Evolutionary conservation across 2,113 vertebrate genomes (phyloP), one percentile per base, ranked within the genome.

Genomic region (Microcebus tavaratra): DNA sequence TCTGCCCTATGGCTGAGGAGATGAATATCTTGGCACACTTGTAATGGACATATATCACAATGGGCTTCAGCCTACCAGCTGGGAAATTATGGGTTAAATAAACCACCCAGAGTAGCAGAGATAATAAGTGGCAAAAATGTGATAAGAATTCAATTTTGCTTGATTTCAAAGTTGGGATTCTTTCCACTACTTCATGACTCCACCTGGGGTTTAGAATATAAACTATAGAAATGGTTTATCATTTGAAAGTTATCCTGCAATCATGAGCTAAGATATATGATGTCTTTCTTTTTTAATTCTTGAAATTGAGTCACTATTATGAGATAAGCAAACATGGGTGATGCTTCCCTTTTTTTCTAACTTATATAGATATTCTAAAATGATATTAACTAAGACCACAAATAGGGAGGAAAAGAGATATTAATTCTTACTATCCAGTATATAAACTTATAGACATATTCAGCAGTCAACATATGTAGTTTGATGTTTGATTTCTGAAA

Each of bases 401-500:
- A 65, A 85, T 72, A 55, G 39, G 39, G 34, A 80, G 34, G 17
- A 91, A 95, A 96, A 86, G 75, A 97, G 39, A 1, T 29, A 70
- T 48, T 94, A 34, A 92, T 94, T 96, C 91, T 92, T 63, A 53
- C n/a, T 92, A 57, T 15, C 2, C 8, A 81, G 65, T 61, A 42
- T 1, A 94, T 10, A 6, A 18, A 85, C 13, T 88, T 94, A 59
- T 36, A 91, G 88, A 20, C 61, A 63, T 63, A 61, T 68, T 97
- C 53, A 31, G 45, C 0, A 95, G 42, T 31, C 92, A 85, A 31
- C 4, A 8, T 3, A 3, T 42, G 39, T 48, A 45, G 83, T 75
- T 96, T 93, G 25, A 84, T 70, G 20, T 89, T 88, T 82, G 53
- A 88, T 42, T 86, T 83, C 50, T 94, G 57, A 94, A 83, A 67